Percentiles rank a stretch among this genome's conserved stretches.
phyloP scores from a whole-genome alignment of 2,888 invertebrate species.

The Cephus sareptanus region DNA sequence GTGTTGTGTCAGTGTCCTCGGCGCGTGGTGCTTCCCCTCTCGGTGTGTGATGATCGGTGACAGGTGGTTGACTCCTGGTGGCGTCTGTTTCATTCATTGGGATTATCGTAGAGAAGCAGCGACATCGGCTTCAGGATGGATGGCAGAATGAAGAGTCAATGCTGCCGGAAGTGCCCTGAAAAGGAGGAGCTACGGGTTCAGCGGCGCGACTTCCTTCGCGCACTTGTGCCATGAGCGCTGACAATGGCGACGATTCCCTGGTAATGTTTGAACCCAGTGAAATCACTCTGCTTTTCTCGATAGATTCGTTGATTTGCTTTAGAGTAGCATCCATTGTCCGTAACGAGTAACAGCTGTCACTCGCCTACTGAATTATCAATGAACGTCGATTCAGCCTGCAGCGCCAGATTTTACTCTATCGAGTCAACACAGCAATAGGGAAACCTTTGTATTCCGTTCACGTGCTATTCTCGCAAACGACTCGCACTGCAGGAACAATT shows the following conservation, averaged over 20 bases:
- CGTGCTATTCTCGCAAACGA: not conserved
- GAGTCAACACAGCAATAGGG: not conserved
- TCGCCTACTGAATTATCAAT: not conserved
- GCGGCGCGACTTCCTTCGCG: slow-evolving; percentile 42
- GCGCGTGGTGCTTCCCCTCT: slow-evolving; percentile 4
- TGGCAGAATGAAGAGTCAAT: slow-evolving; percentile 43
- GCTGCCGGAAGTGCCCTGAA: slow-evolving; percentile 41
- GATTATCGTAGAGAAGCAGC: not conserved
- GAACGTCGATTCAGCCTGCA: not conserved
- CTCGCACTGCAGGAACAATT: not conserved
- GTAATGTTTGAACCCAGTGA: slow-evolving; percentile 47
- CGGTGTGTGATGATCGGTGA: slow-evolving; percentile 42
- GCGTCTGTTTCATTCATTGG: not conserved
- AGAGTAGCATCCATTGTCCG: not conserved
- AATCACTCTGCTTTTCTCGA: not conserved
- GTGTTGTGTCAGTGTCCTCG: slow-evolving; percentile 42
- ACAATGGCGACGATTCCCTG: slow-evolving; percentile 64
- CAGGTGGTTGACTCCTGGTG: slow-evolving; percentile 30
- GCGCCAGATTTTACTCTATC: not conserved
- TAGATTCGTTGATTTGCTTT: not conserved
- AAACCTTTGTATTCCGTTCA: not conserved
- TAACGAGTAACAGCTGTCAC: not conserved
- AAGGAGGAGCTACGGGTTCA: slow-evolving; percentile 30
- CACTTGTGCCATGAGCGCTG: slow-evolving; percentile 20
- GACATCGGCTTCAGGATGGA: slow-evolving; percentile 14